Evolutionary conservation across 2,113 vertebrate species (phyloP).

Genomic region (Platichthys stellatus): DNA sequence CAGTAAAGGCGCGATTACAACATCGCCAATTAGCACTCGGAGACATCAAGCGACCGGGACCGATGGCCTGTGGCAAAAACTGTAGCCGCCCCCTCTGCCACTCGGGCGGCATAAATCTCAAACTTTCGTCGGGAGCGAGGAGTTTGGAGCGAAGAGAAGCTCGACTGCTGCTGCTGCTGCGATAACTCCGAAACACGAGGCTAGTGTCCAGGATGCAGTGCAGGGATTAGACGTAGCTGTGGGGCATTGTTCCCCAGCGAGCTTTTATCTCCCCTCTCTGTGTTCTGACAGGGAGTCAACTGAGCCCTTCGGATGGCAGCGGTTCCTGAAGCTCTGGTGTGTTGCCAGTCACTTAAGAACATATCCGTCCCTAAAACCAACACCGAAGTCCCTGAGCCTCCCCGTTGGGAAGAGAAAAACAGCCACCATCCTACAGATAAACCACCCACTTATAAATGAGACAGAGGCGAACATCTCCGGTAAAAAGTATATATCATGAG

Average conservation of each 20-base stretch:
- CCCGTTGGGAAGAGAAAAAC: not conserved
- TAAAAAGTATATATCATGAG: conserved; percentile 27
- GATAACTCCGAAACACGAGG: conserved; percentile 51
- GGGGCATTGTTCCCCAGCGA: conserved; percentile 56
- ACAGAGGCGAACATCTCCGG: conserved; percentile 31
- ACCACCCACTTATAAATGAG: conserved; percentile 20
- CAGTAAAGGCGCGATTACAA: conserved; percentile 10
- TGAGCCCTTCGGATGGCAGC: conserved; percentile 28
- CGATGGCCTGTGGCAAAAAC: conserved; percentile 44
- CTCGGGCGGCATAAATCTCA: conserved; percentile 39
- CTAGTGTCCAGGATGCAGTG: conserved; percentile 54
- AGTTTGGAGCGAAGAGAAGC: conserved; percentile 7
- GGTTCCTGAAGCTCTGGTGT: conserved; percentile 12
- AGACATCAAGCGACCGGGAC: conserved; percentile 49
- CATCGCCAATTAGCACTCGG: conserved; percentile 57
- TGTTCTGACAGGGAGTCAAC: conserved; percentile 60
- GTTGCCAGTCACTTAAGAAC: conserved; percentile 44
- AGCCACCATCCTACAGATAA: not conserved
- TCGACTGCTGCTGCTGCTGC: conserved; percentile 32
- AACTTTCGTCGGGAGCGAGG: conserved; percentile 30
- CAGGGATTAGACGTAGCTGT: conserved; percentile 63
- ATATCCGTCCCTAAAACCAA: conserved; percentile 33
- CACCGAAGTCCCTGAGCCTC: conserved; percentile 3
- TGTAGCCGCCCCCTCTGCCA: conserved; percentile 37
- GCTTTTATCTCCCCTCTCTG: conserved; percentile 58